These are phyloP conservation scores for Gallinago solitaria DNA, from an alignment of 2,797 vertebrate species.

Conservation along the genomic window DNA sequence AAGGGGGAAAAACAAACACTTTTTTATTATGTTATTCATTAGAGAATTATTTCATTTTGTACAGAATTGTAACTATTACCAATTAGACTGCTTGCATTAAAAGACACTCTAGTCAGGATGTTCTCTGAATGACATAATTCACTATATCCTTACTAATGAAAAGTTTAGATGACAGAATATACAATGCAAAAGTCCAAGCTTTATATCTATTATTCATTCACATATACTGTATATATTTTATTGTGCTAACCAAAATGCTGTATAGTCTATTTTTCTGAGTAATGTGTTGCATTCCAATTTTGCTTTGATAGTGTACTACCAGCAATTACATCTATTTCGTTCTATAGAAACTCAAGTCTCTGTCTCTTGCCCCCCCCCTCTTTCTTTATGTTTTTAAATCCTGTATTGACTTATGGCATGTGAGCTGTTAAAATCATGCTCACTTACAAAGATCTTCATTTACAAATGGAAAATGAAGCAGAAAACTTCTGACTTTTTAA, in stretches of 20 bases:
- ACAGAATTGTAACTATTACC: slow-evolving; percentile 4
- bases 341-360: background rate
- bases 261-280: background rate
- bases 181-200: background rate
- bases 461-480: slow-evolving; percentile 23
- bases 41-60: slow-evolving; percentile 55
- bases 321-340: slow-evolving; percentile 8
- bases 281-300: slow-evolving; percentile 7
- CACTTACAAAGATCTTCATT: background rate
- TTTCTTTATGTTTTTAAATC: slow-evolving; percentile 12
- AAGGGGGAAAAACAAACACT: slow-evolving; percentile 26
- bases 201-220: slow-evolving; percentile 6
- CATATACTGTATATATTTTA: background rate
- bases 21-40: slow-evolving; percentile 55
- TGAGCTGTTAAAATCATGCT: slow-evolving; percentile 9
- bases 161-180: slow-evolving; percentile 43
- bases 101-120: background rate
- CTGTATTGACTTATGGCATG: background rate
- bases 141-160: slow-evolving; percentile 27
- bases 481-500: slow-evolving; percentile 1
- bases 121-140: slow-evolving; percentile 50
- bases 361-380: background rate
- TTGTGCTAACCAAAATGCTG: slow-evolving; percentile 19
- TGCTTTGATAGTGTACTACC: background rate
- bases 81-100: slow-evolving; percentile 52